phyloP scores from a whole-genome alignment of 1,140 invertebrate species.

The Panonychus citri region DNA sequence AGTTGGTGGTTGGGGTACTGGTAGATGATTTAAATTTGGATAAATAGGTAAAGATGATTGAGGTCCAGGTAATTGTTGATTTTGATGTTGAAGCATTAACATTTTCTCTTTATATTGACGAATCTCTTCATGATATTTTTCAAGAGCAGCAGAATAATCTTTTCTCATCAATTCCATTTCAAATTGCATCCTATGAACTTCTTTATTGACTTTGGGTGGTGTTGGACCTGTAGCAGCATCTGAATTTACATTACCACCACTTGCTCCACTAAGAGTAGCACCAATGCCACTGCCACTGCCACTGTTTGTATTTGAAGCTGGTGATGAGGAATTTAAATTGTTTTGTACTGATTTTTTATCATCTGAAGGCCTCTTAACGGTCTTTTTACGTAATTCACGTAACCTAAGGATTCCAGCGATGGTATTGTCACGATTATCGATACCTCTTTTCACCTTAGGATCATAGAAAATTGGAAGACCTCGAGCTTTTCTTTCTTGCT shows the following conservation, averaged over 20 bases:
- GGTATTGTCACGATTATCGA: constrained; percentile 4
- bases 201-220: constrained; percentile 26
- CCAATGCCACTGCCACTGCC: too few relatives aligned
- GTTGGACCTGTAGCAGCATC: background rate
- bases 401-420: constrained; percentile 2
- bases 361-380: constrained; percentile 1
- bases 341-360: background rate
- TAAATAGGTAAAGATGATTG: too few relatives aligned
- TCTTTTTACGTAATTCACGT: background rate
- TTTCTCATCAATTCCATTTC: constrained; percentile 43
- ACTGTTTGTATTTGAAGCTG: background rate
- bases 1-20: background rate
- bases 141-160: constrained; percentile 23
- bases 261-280: too few relatives aligned
- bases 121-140: constrained; percentile 7
- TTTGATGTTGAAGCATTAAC: background rate
- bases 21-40: too few relatives aligned
- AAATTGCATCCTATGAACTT: constrained; percentile 47
- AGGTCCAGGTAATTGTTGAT: background rate
- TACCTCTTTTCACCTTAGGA: background rate
- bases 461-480: constrained; percentile 1
- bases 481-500: constrained; percentile 7
- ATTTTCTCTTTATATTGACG: background rate
- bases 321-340: background rate
- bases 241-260: too few relatives aligned